These are phyloP conservation scores for Rostratula benghalensis DNA, from an alignment of 2,113 vertebrate genomes.

Conservation along the genomic window DNA sequence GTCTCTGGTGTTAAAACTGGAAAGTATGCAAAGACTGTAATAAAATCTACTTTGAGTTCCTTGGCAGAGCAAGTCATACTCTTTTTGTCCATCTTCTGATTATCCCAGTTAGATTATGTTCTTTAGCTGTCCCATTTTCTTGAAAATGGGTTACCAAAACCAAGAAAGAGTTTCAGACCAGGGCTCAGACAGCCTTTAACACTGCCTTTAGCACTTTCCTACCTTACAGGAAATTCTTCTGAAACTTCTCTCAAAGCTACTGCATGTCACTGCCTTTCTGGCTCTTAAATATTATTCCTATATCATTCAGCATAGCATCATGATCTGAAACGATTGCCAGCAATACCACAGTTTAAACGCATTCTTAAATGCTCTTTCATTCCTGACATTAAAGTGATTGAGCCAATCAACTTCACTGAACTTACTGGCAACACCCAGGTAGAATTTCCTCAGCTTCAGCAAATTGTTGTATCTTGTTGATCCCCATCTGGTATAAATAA, in stretches of 20 bases:
- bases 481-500: not conserved
- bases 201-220: not conserved
- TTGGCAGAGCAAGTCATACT: not conserved
- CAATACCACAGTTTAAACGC: not conserved
- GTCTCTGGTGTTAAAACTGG: not conserved
- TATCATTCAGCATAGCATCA: not conserved
- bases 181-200: not conserved
- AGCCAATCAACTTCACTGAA: not conserved
- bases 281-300: not conserved
- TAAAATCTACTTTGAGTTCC: not conserved
- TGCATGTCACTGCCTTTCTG: not conserved
- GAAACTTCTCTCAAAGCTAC: not conserved
- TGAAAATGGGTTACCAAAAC: constrained; percentile 9
- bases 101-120: not conserved
- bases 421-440: not conserved
- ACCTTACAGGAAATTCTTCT: not conserved
- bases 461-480: not conserved
- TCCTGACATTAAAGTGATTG: not conserved
- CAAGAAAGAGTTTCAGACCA: not conserved
- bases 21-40: not conserved
- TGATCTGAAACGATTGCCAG: not conserved
- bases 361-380: not conserved
- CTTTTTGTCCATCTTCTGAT: not conserved
- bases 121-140: constrained; percentile 9
- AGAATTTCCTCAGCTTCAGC: not conserved